Percentiles rank a stretch among this genome's conserved stretches.
These are phyloP conservation scores for Hirtodrosophila alboralis DNA, from an alignment of 2,888 invertebrate genomes.

Conservation along the genomic window DNA sequence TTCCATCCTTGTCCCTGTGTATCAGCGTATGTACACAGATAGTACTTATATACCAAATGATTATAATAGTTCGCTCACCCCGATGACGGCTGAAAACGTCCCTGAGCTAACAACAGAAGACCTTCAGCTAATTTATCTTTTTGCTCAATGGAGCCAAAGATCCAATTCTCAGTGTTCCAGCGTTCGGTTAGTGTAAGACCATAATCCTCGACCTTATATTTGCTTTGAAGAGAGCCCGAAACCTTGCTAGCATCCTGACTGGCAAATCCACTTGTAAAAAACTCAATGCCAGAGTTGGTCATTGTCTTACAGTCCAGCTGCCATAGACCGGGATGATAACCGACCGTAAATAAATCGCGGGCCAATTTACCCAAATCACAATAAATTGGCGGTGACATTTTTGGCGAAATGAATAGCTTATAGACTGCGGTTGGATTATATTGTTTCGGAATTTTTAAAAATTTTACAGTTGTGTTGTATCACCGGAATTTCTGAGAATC, in stretches of 20 bases:
- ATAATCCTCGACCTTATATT: slow-evolving; percentile 94
- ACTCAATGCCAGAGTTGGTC: slow-evolving; percentile 95
- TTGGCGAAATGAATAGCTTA: slow-evolving; percentile 51
- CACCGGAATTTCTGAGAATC: slow-evolving; percentile 56
- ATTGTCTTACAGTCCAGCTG: slow-evolving; percentile 97
- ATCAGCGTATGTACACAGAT: not conserved
- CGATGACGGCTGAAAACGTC: slow-evolving; percentile 95
- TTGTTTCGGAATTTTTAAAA: slow-evolving; percentile 42
- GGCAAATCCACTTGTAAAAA: slow-evolving; percentile 93
- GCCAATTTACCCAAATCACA: slow-evolving; percentile 97
- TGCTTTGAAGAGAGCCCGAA: slow-evolving; percentile 94
- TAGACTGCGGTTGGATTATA: slow-evolving; percentile 32
- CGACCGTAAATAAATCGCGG: slow-evolving; percentile 96
- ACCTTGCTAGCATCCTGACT: slow-evolving; percentile 96
- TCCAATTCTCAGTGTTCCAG: slow-evolving; percentile 98
- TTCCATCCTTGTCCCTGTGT: slow-evolving; percentile 86
- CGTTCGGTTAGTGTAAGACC: slow-evolving; percentile 97
- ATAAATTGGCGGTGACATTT: slow-evolving; percentile 96
- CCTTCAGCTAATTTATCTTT: slow-evolving; percentile 95
- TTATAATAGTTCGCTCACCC: slow-evolving; percentile 84
- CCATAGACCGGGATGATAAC: slow-evolving; percentile 97
- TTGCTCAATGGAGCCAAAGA: slow-evolving; percentile 93
- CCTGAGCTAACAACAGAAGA: slow-evolving; percentile 93
- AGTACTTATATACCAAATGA: not conserved
- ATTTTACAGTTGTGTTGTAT: slow-evolving; percentile 32